Conservation (phyloP, 1,140 invertebrate species). For the Steinernema feltiae region DNA sequence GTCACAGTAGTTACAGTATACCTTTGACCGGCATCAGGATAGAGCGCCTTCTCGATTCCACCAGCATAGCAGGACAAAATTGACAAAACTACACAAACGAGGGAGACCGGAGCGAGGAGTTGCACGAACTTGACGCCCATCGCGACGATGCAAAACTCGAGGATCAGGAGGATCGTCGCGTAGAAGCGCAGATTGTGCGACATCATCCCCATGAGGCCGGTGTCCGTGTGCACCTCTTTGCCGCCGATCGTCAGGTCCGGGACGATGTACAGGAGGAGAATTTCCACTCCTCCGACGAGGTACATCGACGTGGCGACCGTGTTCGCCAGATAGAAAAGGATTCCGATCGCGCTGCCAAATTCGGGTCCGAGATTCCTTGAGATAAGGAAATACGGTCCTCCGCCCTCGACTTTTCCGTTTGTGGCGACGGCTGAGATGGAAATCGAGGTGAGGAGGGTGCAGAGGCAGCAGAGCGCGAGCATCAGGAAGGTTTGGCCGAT, state of each 20-base stretch:
- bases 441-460: conserved; percentile 92
- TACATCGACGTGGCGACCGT: conserved; percentile 97
- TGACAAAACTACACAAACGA: conserved; percentile 47
- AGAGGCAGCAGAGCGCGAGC: conserved; percentile 44
- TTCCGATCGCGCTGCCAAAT: conserved; percentile 94
- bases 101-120: conserved; percentile 48
- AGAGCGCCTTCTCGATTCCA: conserved; percentile 45
- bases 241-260: conserved; percentile 47
- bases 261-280: conserved; percentile 67
- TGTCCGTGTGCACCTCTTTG: conserved; percentile 46
- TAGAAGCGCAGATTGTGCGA: conserved; percentile 51
- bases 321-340: conserved; percentile 97
- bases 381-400: conserved; percentile 99
- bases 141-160: conserved; percentile 49
- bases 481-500: conserved; percentile 46
- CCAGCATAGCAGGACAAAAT: conserved; percentile 49
- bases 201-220: conserved; percentile 54
- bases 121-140: conserved; percentile 51
- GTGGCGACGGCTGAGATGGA: conserved; percentile 98
- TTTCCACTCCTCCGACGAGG: conserved; percentile 88
- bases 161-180: conserved; percentile 40
- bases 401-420: conserved; percentile 81
- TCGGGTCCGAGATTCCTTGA: conserved; percentile 91
- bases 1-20: not conserved
- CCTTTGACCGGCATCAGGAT: not conserved